These are phyloP conservation scores for Lithosia quadra DNA, from an alignment of 2,888 invertebrate genomes.

Conservation along the genomic window DNA sequence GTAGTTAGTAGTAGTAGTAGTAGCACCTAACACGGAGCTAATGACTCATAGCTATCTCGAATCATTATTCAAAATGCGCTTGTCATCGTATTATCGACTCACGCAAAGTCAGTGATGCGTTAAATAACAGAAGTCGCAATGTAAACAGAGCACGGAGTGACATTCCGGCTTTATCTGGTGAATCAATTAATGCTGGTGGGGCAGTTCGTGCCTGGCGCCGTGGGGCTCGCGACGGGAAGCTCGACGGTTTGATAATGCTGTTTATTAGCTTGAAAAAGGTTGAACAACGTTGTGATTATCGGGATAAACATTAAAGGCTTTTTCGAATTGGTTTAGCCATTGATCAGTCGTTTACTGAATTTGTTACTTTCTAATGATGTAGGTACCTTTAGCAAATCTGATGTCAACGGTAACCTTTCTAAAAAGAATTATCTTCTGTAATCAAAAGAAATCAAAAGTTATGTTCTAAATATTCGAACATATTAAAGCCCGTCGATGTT, in stretches of 20 bases:
- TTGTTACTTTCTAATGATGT: neutral
- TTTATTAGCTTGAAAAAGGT: conserved; percentile 13
- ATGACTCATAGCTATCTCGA: conserved; percentile 2
- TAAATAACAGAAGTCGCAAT: conserved; percentile 41
- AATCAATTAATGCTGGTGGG: conserved; percentile 74
- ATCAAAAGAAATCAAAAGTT: neutral
- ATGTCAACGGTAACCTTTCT: too few relatives aligned
- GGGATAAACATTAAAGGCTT: neutral
- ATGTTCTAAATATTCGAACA: conserved; percentile 4
- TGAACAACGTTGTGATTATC: neutral
- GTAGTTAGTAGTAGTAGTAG: too few relatives aligned
- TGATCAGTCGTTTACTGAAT: neutral
- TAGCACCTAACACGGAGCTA: too few relatives aligned
- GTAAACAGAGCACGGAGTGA: conserved; percentile 64
- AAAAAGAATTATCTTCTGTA: neutral
- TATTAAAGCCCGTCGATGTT: conserved; percentile 30
- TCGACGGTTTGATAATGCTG: conserved; percentile 1
- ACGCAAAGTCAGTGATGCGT: conserved; percentile 39
- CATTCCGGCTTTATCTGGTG: conserved; percentile 75
- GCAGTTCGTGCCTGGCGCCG: conserved; percentile 63
- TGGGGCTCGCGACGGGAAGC: conserved; percentile 19
- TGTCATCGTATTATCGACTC: conserved; percentile 27
- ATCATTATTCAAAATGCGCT: conserved; percentile 22
- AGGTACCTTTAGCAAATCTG: neutral
- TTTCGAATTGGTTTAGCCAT: too few relatives aligned